Base-by-base conservation (phyloP, 2,888 invertebrate species). In the Neoscelio sp. region DNA sequence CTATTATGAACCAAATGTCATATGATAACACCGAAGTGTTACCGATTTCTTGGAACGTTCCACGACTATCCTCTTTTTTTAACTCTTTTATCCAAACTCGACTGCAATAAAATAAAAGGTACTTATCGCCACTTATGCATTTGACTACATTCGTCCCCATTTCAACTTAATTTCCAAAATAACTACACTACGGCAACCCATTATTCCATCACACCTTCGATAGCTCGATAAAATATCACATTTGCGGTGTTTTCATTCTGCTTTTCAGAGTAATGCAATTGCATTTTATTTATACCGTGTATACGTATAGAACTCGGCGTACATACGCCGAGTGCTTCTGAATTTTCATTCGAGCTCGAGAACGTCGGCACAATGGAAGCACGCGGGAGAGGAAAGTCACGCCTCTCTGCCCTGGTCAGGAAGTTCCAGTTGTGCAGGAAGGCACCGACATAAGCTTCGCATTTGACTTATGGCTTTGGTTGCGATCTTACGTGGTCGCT, bases 371-470 rank as follows among this genome's bases (percentile, higher is more conserved):
- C 78, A 74, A 78, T 74, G 50, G 68, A 23, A 54, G 50, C 44
- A 26, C n/a, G 46, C 40, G 26, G 58, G 23, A 8, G 10, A 23
- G 54, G 12, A 42, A 26, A 79, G 64, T 68, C 40, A 65, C 74
- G 67, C 78, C 64, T 62, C 54, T 54, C 48, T 44, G 46, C 12
- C 40, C 38, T 64, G 64, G 68, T 28, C 74, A 67, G 79, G 79
- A 79, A 75, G 75, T 70, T 75, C 71, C 71, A 71, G 79, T 75
- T 64, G 76, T 60, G 64, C 60, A 50, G 73, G 76, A 79, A 71
- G n/a, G 50, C 67, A 50, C 33, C 73, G 65, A 65, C 78, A 75
- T 75, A 80, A 80, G 80, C 78, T 78, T 58, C 68, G 75, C 79
- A 62, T 75, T 79, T 81, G 74, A 80, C 77, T 79, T 73, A 76